phyloP scores from a whole-genome alignment of 2,113 vertebrate genomes.

The Sinosuthora webbiana region DNA sequence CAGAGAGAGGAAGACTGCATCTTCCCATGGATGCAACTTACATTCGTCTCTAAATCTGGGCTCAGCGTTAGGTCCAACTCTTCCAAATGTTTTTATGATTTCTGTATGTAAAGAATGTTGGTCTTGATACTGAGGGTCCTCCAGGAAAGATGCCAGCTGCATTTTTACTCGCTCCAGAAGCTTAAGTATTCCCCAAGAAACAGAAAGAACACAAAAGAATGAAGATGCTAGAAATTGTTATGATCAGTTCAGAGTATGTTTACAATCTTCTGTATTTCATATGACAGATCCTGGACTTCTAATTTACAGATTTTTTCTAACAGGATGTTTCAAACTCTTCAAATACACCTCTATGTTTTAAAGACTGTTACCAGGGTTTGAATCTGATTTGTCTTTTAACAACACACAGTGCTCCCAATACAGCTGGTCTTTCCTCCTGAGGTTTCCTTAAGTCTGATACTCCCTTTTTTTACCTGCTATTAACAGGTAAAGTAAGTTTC shows the following conservation, averaged over 20 bases:
- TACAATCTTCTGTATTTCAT: neutral
- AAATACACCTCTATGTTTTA: neutral
- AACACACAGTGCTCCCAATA: neutral
- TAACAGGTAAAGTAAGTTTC: neutral
- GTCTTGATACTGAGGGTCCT: slow-evolving; percentile 98
- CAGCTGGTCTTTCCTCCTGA: neutral
- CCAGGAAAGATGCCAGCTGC: slow-evolving; percentile 96
- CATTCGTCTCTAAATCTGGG: slow-evolving; percentile 97
- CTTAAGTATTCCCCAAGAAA: slow-evolving; percentile 70
- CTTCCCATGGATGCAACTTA: slow-evolving; percentile 68
- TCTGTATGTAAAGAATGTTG: slow-evolving; percentile 97
- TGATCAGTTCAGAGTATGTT: neutral
- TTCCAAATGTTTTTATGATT: slow-evolving; percentile 95
- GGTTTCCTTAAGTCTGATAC: neutral
- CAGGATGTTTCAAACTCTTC: neutral
- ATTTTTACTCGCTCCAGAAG: slow-evolving; percentile 98
- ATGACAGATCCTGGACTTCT: neutral
- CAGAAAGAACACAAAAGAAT: neutral
- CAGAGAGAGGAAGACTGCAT: neutral
- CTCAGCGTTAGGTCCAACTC: slow-evolving; percentile 97
- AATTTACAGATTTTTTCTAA: neutral
- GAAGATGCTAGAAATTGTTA: neutral
- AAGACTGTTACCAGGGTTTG: neutral
- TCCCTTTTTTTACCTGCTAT: neutral
- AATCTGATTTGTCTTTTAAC: neutral